phyloP scores from a whole-genome alignment of 2,797 vertebrate genomes.

The Xiphorhynchus erythropygius region DNA sequence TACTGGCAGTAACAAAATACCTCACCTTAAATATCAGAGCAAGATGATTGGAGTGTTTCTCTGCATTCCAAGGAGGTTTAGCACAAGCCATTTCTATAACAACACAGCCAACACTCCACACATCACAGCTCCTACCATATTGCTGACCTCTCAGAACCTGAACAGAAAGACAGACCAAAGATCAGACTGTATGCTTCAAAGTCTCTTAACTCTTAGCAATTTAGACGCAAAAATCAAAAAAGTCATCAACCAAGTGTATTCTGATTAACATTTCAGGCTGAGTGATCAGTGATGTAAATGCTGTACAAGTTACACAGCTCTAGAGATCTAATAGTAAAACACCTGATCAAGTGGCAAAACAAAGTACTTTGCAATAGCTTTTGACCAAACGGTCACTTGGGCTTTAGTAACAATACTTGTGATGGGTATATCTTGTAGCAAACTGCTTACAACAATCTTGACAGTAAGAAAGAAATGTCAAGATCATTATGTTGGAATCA shows the following conservation, averaged over 20 bases:
- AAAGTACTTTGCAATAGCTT: background rate
- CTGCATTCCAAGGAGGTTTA: conserved; percentile 91
- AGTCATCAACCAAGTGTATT: background rate
- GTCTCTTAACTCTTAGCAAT: background rate
- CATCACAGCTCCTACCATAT: conserved; percentile 92
- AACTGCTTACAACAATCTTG: background rate
- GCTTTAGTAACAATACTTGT: background rate
- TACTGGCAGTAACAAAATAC: background rate
- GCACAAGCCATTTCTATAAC: conserved; percentile 92
- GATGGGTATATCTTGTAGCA: background rate
- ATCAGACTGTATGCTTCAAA: background rate
- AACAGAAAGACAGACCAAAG: background rate
- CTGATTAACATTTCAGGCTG: background rate
- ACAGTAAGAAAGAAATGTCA: background rate
- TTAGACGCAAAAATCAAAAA: background rate
- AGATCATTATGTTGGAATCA: accelerated
- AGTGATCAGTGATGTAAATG: background rate
- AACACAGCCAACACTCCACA: conserved; percentile 90
- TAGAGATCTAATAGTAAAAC: background rate
- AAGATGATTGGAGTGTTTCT: conserved; percentile 91
- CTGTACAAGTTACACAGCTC: background rate
- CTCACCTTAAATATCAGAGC: conserved; percentile 91
- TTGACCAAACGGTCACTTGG: background rate
- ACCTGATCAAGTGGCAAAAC: background rate
- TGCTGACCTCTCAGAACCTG: conserved; percentile 89